Conservation (phyloP, 2,113 vertebrate species). For the Vicugna pacos region DNA sequence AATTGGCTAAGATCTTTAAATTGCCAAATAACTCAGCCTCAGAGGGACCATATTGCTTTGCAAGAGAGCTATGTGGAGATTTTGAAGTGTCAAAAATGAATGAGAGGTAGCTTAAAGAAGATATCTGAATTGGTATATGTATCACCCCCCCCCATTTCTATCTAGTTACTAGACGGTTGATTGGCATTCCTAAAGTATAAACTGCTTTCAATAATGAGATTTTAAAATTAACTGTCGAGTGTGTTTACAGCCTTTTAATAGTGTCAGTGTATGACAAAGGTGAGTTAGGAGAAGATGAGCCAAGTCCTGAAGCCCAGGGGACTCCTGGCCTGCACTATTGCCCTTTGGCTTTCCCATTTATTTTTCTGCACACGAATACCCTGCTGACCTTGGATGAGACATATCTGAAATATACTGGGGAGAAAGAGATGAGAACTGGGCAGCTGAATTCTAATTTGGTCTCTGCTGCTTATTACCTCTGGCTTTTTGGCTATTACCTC, state of each 20-base stretch:
- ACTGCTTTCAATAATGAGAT: conserved; percentile 48
- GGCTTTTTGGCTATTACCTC: background rate
- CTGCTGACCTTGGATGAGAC: conserved; percentile 51
- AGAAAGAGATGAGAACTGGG: conserved; percentile 42
- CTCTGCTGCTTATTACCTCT: background rate
- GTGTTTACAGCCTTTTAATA: conserved; percentile 44
- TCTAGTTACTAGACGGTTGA: background rate
- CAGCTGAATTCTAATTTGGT: conserved; percentile 55
- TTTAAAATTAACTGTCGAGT: conserved; percentile 48
- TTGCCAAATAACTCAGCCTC: conserved; percentile 44
- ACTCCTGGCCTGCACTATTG: background rate
- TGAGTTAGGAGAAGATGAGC: conserved; percentile 13
- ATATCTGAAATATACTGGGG: conserved; percentile 30
- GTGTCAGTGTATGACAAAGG: conserved; percentile 9
- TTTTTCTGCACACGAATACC: conserved; percentile 36
- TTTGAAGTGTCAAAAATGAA: conserved; percentile 4
- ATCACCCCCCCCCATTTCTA: background rate
- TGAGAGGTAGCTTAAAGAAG: conserved; percentile 15
- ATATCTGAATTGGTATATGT: background rate
- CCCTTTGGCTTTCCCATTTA: conserved; percentile 51
- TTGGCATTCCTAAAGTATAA: background rate
- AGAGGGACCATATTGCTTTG: background rate
- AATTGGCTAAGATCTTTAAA: conserved; percentile 15
- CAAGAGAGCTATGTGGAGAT: background rate
- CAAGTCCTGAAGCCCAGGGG: background rate